Evolutionary conservation across 2,797 vertebrate genomes (phyloP).

Genomic region (Cephalopachus bancanus): DNA sequence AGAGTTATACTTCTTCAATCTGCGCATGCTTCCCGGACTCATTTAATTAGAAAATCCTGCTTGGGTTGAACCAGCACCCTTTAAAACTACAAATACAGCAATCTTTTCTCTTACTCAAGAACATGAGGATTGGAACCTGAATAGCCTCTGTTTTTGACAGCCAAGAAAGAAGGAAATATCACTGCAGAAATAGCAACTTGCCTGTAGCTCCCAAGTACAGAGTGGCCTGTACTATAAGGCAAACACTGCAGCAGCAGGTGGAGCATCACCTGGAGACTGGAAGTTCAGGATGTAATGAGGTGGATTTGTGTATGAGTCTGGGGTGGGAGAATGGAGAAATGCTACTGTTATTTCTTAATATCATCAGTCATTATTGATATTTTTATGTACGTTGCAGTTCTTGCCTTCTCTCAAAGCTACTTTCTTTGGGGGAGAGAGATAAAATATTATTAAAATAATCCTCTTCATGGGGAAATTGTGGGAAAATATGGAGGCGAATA

Average conservation of each 20-base stretch:
- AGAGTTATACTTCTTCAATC: not conserved
- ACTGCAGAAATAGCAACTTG: conserved; percentile 39
- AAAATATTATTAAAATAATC: not conserved
- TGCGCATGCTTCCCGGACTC: not conserved
- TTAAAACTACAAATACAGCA: not conserved
- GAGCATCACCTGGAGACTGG: accelerated
- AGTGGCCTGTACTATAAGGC: not conserved
- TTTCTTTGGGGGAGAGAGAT: not conserved
- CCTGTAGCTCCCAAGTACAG: not conserved
- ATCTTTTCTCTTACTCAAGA: not conserved
- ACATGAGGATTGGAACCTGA: not conserved
- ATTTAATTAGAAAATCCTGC: not conserved
- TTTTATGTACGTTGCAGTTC: not conserved
- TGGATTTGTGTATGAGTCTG: not conserved
- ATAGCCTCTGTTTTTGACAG: not conserved
- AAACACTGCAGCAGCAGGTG: not conserved
- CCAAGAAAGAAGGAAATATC: not conserved
- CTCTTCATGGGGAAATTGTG: not conserved
- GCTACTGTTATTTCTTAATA: no score
- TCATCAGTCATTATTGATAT: not conserved
- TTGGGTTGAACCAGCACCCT: not conserved
- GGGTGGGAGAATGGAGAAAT: accelerated
- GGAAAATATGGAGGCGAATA: not conserved
- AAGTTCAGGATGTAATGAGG: not conserved
- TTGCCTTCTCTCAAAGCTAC: not conserved